Percentiles rank a stretch among this genome's conserved stretches.
Conservation (phyloP, 1,140 invertebrate species). For the Subanguina moxae region DNA sequence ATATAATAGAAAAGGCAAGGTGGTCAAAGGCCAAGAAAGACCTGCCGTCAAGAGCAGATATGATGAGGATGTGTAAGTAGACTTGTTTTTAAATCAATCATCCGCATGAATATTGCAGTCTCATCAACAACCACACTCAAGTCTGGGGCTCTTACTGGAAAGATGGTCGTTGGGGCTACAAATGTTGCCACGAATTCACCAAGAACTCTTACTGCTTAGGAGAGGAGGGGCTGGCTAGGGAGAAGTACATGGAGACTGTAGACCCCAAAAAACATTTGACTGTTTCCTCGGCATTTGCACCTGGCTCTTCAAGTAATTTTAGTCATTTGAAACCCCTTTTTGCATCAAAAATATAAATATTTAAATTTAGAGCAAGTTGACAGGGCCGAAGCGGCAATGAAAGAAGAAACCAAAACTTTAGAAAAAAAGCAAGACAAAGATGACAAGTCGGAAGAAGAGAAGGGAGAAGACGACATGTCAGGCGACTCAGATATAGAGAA, state of each 20-base stretch:
- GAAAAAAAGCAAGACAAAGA: not conserved
- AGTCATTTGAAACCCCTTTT: not conserved
- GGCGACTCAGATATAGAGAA: constrained; percentile 12
- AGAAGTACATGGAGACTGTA: constrained; percentile 11
- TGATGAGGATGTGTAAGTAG: constrained; percentile 74
- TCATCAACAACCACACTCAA: constrained; percentile 61
- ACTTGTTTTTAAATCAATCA: not conserved
- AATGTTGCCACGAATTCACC: constrained; percentile 84
- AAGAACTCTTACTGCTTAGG: constrained; percentile 76
- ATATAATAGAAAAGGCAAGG: constrained; percentile 86
- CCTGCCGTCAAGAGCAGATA: constrained; percentile 79
- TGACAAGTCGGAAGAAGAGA: constrained; percentile 3
- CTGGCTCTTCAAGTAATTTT: not conserved
- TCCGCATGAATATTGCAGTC: constrained; percentile 22
- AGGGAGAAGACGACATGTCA: not conserved
- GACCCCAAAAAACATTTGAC: constrained; percentile 17
- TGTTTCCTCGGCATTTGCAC: not conserved
- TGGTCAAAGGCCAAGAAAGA: constrained; percentile 80
- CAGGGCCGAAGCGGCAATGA: too few species aligned
- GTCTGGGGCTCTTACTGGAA: constrained; percentile 95
- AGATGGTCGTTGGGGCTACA: constrained; percentile 86
- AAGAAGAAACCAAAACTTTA: too few species aligned
- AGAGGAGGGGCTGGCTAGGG: constrained; percentile 65
- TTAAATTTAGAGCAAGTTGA: constrained; percentile 7
- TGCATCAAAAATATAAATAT: not conserved